Conservation (phyloP, 2,113 vertebrate species). For the Burhinus bistriatus region DNA sequence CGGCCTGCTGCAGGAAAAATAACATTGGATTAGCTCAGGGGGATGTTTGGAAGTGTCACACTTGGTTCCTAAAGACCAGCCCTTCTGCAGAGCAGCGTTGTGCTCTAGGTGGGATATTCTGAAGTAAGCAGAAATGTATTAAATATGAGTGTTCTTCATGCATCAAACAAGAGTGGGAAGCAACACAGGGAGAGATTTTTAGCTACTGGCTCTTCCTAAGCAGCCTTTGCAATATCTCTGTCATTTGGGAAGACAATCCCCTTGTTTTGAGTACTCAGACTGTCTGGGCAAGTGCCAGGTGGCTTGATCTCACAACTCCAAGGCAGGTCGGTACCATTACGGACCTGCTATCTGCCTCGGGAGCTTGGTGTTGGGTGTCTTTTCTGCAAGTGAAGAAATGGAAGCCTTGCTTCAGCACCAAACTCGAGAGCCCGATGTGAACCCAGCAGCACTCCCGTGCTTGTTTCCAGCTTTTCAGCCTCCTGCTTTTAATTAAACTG, state of each 20-base stretch:
- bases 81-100: neutral
- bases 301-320: neutral
- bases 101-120: neutral
- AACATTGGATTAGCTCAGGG: neutral
- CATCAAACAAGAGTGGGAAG: neutral
- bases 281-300: neutral
- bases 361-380: neutral
- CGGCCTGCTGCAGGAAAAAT: neutral
- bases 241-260: neutral
- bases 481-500: conserved; percentile 40
- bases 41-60: neutral
- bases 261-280: neutral
- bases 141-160: fast-evolving
- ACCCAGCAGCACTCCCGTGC: neutral
- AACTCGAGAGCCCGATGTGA: neutral
- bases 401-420: neutral
- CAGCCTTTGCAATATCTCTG: neutral
- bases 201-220: neutral
- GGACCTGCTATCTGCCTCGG: neutral
- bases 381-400: neutral
- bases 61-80: neutral
- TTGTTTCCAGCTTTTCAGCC: neutral
- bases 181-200: neutral
- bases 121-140: neutral
- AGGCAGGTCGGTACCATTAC: fast-evolving